phyloP scores from a whole-genome alignment of 1,140 invertebrate genomes.

The Lordiphosa stackelbergi region DNA sequence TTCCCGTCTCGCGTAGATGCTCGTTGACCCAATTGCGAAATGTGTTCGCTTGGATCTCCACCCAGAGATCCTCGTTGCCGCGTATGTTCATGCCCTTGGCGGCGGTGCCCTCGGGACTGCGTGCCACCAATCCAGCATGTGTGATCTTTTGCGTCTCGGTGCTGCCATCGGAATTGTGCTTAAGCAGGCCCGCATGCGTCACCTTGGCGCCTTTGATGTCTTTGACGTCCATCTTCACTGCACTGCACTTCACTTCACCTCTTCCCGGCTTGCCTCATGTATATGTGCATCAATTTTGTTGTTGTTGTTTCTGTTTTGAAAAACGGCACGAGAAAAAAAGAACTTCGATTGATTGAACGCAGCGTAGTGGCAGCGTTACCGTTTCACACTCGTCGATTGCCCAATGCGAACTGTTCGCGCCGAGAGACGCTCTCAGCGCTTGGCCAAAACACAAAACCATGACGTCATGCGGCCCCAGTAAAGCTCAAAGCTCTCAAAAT shows the following conservation, averaged over 20 bases:
- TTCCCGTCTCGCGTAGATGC: slow-evolving; percentile 86
- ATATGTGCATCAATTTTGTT: slow-evolving; percentile 5
- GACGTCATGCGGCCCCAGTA: slow-evolving; percentile 46
- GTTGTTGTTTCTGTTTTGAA: background rate
- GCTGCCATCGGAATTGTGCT: slow-evolving; percentile 74
- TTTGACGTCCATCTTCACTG: slow-evolving; percentile 72
- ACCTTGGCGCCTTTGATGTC: slow-evolving; percentile 77
- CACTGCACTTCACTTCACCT: slow-evolving; percentile 17
- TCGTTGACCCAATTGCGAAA: slow-evolving; percentile 99
- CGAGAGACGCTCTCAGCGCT: slow-evolving; percentile 32
- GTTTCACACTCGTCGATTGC: slow-evolving; percentile 59
- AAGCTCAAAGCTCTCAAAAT: slow-evolving; percentile 65
- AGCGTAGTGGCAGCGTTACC: background rate
- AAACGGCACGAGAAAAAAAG: slow-evolving; percentile 18
- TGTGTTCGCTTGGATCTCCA: slow-evolving; percentile 97
- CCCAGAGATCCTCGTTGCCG: slow-evolving; percentile 95
- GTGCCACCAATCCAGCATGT: slow-evolving; percentile 87
- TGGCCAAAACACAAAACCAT: slow-evolving; percentile 63
- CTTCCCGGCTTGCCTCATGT: slow-evolving; percentile 38
- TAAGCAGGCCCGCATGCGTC: slow-evolving; percentile 74
- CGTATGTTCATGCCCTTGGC: slow-evolving; percentile 95
- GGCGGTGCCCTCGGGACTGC: slow-evolving; percentile 93
- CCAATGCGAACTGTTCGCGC: slow-evolving; percentile 53
- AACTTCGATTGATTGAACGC: slow-evolving; percentile 31
- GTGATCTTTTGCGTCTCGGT: slow-evolving; percentile 78